These are phyloP conservation scores for Regulus satrapa DNA, from an alignment of 2,113 vertebrate species.

Conservation along the genomic window DNA sequence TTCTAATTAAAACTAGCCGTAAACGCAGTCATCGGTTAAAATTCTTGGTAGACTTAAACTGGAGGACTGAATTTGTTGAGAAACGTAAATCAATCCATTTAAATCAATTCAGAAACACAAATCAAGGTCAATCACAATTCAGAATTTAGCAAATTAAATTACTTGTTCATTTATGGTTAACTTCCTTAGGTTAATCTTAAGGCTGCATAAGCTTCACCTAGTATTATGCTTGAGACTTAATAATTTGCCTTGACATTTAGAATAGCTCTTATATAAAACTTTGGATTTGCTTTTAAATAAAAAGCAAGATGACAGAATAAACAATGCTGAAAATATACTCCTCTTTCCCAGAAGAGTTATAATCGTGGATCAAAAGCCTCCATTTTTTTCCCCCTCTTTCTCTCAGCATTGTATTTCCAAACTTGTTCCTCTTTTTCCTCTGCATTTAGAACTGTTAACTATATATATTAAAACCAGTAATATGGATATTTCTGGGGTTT, in stretches of 20 bases:
- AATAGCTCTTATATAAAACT: constrained; percentile 8
- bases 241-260: constrained; percentile 5
- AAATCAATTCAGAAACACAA: neutral
- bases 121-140: neutral
- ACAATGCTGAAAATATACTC: neutral
- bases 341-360: neutral
- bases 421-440: neutral
- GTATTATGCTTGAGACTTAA: neutral
- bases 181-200: neutral
- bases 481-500: neutral
- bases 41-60: neutral
- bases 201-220: neutral
- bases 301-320: neutral
- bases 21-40: neutral
- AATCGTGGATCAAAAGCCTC: neutral
- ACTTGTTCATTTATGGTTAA: neutral
- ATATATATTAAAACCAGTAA: neutral
- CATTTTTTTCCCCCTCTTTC: neutral
- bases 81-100: neutral
- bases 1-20: neutral
- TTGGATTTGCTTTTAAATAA: neutral
- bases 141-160: neutral
- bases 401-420: neutral
- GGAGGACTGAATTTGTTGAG: neutral
- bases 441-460: neutral